phyloP scores from a whole-genome alignment of 2,888 invertebrate genomes.

The Sminthurides aquaticus region DNA sequence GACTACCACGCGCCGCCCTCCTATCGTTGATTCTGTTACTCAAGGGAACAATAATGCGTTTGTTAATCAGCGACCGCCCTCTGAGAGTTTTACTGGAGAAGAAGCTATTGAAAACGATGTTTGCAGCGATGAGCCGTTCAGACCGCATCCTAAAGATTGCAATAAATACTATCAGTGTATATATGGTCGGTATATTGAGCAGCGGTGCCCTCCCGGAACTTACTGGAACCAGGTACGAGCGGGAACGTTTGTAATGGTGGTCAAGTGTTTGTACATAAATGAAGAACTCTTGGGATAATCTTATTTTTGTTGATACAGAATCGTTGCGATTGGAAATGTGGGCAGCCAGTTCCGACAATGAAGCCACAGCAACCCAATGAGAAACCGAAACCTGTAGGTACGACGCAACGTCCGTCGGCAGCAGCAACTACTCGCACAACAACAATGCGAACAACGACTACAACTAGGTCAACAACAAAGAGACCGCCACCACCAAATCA shows the following conservation, averaged over 20 bases:
- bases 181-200: constrained; percentile 61
- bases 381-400: constrained; percentile 17
- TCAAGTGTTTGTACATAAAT: too few species aligned
- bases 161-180: constrained; percentile 70
- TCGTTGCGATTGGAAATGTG: constrained; percentile 41
- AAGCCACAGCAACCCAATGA: constrained; percentile 43
- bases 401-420: constrained; percentile 30
- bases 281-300: too few species aligned
- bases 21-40: not conserved
- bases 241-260: too few species aligned
- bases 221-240: constrained; percentile 60
- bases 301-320: constrained; percentile 26
- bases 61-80: not conserved
- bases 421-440: constrained; percentile 22
- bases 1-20: not conserved
- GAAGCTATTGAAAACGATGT: constrained; percentile 24
- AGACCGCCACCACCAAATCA: constrained; percentile 18
- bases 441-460: constrained; percentile 16
- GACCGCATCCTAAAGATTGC: constrained; percentile 34
- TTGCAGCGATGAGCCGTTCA: constrained; percentile 31
- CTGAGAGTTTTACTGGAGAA: not conserved
- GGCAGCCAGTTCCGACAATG: constrained; percentile 42
- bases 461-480: constrained; percentile 14
- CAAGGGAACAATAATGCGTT: not conserved
- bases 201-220: constrained; percentile 65